Conservation (phyloP, 2,888 invertebrate species). For the Beris chalybata region DNA sequence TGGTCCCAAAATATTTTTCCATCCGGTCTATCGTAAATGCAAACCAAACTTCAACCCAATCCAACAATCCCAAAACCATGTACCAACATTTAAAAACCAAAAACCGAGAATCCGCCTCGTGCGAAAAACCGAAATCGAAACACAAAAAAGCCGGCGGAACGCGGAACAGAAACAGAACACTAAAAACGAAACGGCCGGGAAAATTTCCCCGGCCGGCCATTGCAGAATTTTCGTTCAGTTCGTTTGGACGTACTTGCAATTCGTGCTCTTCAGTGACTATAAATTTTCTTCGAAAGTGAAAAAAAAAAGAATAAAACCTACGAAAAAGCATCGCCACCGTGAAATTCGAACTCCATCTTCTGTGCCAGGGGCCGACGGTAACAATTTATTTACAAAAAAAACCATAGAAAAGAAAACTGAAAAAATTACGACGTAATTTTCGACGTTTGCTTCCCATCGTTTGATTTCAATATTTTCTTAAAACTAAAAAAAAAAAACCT, state of each 20-base stretch:
- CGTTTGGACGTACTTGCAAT: slow-evolving; percentile 2
- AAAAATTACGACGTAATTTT: slow-evolving; percentile 32
- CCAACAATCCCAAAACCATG: too few relatives aligned
- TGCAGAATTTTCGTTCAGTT: slow-evolving; percentile 1
- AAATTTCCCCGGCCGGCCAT: slow-evolving; percentile 20
- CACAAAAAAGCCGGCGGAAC: too few relatives aligned
- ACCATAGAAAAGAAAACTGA: slow-evolving; percentile 17
- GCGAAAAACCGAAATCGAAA: too few relatives aligned
- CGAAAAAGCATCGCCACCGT: neutral
- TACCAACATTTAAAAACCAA: too few relatives aligned
- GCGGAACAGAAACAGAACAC: neutral
- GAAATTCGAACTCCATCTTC: slow-evolving; percentile 11
- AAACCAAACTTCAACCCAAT: too few relatives aligned
- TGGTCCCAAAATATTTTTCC: too few relatives aligned
- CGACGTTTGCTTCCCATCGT: slow-evolving; percentile 29
- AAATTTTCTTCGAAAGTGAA: neutral
- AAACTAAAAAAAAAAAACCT: neutral
- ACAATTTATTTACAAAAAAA: slow-evolving; percentile 16
- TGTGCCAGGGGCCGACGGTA: slow-evolving; percentile 26
- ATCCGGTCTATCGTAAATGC: too few relatives aligned
- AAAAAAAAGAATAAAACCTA: neutral
- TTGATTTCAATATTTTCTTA: slow-evolving; percentile 12
- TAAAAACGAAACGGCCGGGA: slow-evolving; percentile 11
- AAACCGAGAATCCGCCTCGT: too few relatives aligned
- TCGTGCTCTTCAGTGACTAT: neutral